These are phyloP conservation scores for Falco punctatus DNA, from an alignment of 2,113 vertebrate genomes.

Conservation along the genomic window DNA sequence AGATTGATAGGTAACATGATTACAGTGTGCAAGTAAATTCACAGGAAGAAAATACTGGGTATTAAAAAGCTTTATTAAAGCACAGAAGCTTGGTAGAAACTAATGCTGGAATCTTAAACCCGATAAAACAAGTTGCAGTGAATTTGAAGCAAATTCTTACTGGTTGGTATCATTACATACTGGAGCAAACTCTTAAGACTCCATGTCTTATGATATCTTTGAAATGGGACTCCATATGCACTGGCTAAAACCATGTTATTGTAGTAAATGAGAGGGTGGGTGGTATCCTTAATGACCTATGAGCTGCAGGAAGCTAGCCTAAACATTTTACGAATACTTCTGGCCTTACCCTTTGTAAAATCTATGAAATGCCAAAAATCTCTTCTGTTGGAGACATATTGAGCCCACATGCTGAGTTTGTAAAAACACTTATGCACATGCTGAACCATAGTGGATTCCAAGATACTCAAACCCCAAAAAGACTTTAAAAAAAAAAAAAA, in stretches of 20 bases:
- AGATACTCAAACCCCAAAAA: neutral
- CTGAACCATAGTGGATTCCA: conserved; percentile 20
- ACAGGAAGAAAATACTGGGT: conserved; percentile 24
- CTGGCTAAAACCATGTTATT: neutral
- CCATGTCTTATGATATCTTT: neutral
- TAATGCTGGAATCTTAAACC: neutral
- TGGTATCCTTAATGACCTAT: neutral
- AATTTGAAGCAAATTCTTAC: neutral
- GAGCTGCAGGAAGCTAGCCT: neutral
- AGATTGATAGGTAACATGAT: conserved; percentile 62
- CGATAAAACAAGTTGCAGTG: neutral
- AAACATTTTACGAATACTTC: neutral
- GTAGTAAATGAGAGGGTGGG: neutral
- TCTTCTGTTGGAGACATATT: conserved; percentile 37
- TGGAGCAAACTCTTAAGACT: neutral
- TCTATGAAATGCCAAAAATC: conserved; percentile 8
- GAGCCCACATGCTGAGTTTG: conserved; percentile 41
- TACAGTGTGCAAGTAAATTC: conserved; percentile 45
- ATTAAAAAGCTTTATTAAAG: conserved; percentile 2
- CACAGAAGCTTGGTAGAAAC: neutral
- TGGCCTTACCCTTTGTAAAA: neutral
- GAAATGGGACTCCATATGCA: neutral
- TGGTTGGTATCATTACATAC: neutral
- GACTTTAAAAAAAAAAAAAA: neutral
- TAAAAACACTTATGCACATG: conserved; percentile 33